Conservation (phyloP, 2,888 invertebrate genomes). For the Thera britannica region DNA sequence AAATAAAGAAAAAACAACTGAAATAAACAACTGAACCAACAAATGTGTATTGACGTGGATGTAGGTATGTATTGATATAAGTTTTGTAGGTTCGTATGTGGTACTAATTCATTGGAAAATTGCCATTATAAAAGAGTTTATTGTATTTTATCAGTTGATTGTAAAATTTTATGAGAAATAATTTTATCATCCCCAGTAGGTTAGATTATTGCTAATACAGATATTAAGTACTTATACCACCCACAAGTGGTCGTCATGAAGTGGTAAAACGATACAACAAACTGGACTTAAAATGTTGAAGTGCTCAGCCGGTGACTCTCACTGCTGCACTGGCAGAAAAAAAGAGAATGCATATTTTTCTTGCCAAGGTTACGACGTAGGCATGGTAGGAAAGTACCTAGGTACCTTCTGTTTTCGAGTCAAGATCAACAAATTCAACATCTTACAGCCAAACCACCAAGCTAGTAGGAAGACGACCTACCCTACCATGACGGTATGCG, state of each 20-base stretch:
- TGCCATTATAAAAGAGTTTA: conserved; percentile 22
- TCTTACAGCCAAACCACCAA: neutral
- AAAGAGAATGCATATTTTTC: neutral
- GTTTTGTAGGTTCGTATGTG: neutral
- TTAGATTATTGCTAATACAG: conserved; percentile 8
- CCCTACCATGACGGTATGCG: too few species aligned
- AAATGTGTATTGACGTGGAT: neutral
- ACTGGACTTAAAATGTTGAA: too few species aligned
- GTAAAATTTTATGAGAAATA: conserved; percentile 32
- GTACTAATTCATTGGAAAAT: conserved; percentile 4
- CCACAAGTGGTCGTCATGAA: conserved; percentile 9
- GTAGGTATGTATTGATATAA: neutral
- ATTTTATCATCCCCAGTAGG: conserved; percentile 24
- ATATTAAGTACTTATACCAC: neutral
- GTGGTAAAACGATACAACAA: too few species aligned
- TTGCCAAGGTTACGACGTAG: neutral
- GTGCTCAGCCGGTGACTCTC: too few species aligned
- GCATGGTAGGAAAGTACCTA: neutral
- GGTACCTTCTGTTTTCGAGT: neutral
- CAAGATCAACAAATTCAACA: neutral
- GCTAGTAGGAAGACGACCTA: too few species aligned
- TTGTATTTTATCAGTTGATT: conserved; percentile 23
- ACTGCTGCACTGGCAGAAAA: too few species aligned
- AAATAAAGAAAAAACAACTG: too few species aligned
- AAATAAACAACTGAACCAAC: too few species aligned